Conservation (phyloP, 30 jellyfish, hydroid and myxozoan species). For the Pelagia noctiluca region DNA sequence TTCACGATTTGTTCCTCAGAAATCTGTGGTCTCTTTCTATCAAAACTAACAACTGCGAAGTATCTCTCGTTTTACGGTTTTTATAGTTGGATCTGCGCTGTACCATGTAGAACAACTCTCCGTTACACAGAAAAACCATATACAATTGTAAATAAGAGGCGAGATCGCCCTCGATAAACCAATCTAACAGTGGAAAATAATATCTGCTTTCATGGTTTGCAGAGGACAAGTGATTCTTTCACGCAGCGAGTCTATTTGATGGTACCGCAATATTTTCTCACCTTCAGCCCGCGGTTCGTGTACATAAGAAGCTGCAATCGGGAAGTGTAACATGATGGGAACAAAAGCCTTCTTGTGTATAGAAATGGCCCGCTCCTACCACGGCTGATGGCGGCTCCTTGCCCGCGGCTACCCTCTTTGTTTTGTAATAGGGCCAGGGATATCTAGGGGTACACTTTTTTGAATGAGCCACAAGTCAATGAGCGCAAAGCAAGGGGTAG, state of each 20-base stretch:
- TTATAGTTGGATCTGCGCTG: too few relatives aligned
- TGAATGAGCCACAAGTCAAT: too few relatives aligned
- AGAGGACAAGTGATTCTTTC: background rate
- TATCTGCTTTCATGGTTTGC: background rate
- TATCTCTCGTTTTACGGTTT: too few relatives aligned
- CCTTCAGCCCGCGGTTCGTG: background rate
- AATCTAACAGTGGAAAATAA: background rate
- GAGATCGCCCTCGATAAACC: slow-evolving; percentile 16
- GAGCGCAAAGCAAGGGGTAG: too few relatives aligned
- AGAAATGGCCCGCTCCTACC: background rate
- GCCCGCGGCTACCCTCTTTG: too few relatives aligned
- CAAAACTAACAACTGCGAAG: too few relatives aligned
- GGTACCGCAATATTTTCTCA: slow-evolving; percentile 13
- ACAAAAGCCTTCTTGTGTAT: slow-evolving; percentile 13
- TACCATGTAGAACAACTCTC: too few relatives aligned
- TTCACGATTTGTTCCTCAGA: too few relatives aligned
- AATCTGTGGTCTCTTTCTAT: too few relatives aligned
- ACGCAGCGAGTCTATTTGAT: background rate
- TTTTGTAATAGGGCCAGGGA: too few relatives aligned
- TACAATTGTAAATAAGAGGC: too few relatives aligned
- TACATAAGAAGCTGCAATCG: background rate
- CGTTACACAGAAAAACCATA: background rate
- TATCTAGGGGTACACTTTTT: too few relatives aligned
- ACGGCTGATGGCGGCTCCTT: slow-evolving; percentile 8
- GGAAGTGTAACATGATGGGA: background rate